Evolutionary conservation across 2,888 invertebrate genomes (phyloP), one percentile per base, ranked within the genome.

Genomic region (Melieria omissa): DNA sequence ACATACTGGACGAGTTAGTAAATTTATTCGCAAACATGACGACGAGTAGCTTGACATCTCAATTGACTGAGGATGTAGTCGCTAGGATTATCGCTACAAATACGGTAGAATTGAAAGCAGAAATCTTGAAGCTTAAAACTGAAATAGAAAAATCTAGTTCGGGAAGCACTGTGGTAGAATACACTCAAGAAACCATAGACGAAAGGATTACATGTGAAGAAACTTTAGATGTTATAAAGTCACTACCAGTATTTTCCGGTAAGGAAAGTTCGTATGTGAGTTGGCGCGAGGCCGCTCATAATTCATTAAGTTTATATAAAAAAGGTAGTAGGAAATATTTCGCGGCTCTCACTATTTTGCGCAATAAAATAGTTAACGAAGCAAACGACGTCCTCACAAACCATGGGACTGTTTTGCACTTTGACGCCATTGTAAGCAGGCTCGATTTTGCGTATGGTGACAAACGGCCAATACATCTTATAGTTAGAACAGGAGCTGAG

Each of bases 401-500:
- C 41, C 72, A 75, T 16, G 72, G 72, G 3, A 72, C 72, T 1
- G 72, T 75, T 7, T 9, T 75, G 29, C 69, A 75, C 29, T 67
- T 60, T 46, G 73, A 75, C 7, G 71, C 69, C 4, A 70, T 73
- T 6, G 71, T 75, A 9, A 46, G 54, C 4, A 44, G 71, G n/a
- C 55, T 74, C 29, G 71, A 74, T 52, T 73, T 75, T 14, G 60
- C 71, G 1, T 76, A 70, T 46, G 63, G 71, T 4, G 72, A 74
- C 47, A 75, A 71, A 47, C 64, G 68, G 3, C 70, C 72, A 8
- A 12, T 62, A 8, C 73, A 75, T 62, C 58, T 73, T 8, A 63
- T 73, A n/a, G n/a, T n/a, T n/a, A 47, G 70, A 75, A 55, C 68
- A 73, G 41, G 75, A 75, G 60, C 8, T 75, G 6, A 70, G 68